These are phyloP conservation scores for Zosterops lateralis DNA, from an alignment of 2,113 vertebrate species.

Conservation along the genomic window DNA sequence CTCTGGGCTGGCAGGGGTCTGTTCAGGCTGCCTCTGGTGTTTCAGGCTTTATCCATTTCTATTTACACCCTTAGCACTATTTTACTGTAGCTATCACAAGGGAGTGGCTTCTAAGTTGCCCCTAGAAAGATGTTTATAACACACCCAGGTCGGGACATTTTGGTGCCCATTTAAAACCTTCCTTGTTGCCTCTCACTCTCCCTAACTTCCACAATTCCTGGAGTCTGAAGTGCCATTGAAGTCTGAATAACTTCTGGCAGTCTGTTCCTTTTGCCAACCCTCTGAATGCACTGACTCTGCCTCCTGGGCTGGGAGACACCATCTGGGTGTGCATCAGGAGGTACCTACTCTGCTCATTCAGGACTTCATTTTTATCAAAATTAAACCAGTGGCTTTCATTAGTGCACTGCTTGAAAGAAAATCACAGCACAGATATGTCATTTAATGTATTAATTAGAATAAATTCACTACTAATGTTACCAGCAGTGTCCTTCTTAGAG, in stretches of 20 bases:
- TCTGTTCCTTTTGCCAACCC: background rate
- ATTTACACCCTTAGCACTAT: background rate
- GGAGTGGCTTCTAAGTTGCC: background rate
- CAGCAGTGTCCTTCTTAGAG: background rate
- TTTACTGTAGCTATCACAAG: background rate
- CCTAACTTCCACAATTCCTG: background rate
- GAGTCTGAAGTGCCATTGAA: background rate
- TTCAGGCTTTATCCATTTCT: background rate
- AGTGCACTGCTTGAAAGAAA: background rate
- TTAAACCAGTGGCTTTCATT: background rate
- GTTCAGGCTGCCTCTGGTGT: background rate
- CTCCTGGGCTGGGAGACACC: background rate
- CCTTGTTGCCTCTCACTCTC: background rate
- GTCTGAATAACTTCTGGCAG: background rate
- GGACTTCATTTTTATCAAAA: background rate
- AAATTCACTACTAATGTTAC: background rate
- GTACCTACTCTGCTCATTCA: background rate
- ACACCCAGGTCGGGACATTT: background rate
- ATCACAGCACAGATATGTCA: background rate
- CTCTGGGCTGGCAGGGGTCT: background rate
- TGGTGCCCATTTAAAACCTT: background rate
- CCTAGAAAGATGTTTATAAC: background rate
- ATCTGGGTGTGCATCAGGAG: accelerated
- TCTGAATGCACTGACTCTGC: background rate
- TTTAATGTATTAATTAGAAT: background rate